phyloP scores from a whole-genome alignment of 2,113 vertebrate species.

The Psettodes erumei region DNA sequence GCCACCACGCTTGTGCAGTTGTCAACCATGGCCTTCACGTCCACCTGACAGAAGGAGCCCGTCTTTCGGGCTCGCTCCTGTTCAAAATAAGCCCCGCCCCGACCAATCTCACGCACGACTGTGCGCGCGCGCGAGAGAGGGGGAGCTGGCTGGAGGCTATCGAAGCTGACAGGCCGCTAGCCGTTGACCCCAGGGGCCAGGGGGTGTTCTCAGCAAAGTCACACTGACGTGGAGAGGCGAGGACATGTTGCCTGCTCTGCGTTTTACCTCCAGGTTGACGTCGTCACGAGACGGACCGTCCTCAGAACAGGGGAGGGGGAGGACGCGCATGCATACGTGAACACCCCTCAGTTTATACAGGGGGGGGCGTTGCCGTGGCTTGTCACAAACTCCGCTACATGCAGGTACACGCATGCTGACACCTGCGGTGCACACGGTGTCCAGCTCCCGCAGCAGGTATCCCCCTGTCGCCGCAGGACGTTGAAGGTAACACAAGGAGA shows the following conservation, averaged over 20 bases:
- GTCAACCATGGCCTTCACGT: too few relatives aligned
- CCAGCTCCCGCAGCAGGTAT: constrained; percentile 33
- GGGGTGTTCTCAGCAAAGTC: constrained; percentile 43
- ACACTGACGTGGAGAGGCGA: constrained; percentile 66
- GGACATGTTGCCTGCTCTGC: constrained; percentile 76
- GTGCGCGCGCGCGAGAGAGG: too few relatives aligned
- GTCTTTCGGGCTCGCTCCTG: too few relatives aligned
- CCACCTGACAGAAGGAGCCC: too few relatives aligned
- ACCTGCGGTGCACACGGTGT: constrained; percentile 20
- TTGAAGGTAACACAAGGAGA: constrained; percentile 68
- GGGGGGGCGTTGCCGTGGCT: constrained; percentile 3
- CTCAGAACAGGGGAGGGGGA: constrained; percentile 12
- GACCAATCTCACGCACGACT: too few relatives aligned
- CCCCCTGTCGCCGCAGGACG: constrained; percentile 49
- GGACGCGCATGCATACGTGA: constrained; percentile 1
- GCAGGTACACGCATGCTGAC: constrained; percentile 25
- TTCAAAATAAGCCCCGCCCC: too few relatives aligned
- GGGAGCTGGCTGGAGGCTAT: constrained; percentile 32
- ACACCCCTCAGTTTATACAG: constrained; percentile 21
- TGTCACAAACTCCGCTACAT: constrained; percentile 24
- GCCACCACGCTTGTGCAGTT: too few relatives aligned
- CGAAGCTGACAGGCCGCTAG: constrained; percentile 62
- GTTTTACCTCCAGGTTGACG: constrained; percentile 74
- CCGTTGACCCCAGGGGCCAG: constrained; percentile 62
- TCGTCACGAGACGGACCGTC: constrained; percentile 56